Evolutionary conservation across 2,888 invertebrate genomes (phyloP), one percentile per base, ranked within the genome.

Genomic region (Cremastobaeus sp.): DNA sequence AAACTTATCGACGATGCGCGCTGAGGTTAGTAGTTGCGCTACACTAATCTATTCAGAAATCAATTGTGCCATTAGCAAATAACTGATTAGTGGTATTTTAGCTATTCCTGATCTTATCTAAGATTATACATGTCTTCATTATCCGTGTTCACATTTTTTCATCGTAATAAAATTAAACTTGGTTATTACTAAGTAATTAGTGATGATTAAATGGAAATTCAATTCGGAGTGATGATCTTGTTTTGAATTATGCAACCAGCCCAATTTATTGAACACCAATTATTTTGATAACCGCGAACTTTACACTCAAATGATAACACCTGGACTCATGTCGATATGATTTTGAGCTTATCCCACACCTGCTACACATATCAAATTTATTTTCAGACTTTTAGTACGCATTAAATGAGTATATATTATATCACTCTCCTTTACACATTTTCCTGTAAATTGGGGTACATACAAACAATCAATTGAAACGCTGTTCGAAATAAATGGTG

Each of bases 1-100:
- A 11, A 57, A 50, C 55, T 52, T 60, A 69, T 59, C 52, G 60
- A 32, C 62, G 48, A 55, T 62, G 64, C 62, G 71, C 50, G 48
- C 3, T n/a, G 21, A 48, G 41, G 50, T 57, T 66, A 57, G 48
- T 34, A 50, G 66, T 50, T 28, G 35, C 50, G 15, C 34, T 32
- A 34, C 15, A 43, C 41, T 12, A 25, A 17, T 21, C 59, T 50
- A 52, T 45, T 20, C 34, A 3, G 11, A 15, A 3, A 14, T 18
- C 48, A 48, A 48, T 54, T 54, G 12, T 57, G 21, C 18, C 20
- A 32, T 6, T 57, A 20, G 14, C 35, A 45, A 25, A 45, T 45
- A 59, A 54, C 32, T 20, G 14, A 34, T 34, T 8, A 30, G 8
- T 6, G 12, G 14, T 12, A 2, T 34, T 34, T n/a, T n/a, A n/a